Conservation (phyloP, 2,888 invertebrate genomes). For the Parasteatoda lunata region DNA sequence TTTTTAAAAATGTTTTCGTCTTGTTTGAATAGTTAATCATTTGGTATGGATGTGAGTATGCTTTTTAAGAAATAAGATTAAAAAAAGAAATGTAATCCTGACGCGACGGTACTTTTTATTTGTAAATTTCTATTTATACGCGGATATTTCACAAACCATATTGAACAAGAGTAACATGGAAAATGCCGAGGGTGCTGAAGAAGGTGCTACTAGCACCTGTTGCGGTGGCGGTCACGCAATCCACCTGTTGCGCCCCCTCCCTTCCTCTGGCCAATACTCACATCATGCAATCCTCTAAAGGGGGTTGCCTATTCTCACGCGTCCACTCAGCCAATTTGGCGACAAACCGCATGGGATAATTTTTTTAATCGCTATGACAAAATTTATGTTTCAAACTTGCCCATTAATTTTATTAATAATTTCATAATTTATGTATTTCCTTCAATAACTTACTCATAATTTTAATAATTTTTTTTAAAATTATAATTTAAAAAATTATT, state of each 20-base stretch:
- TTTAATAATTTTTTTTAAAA: too few relatives aligned
- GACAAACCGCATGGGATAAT: not conserved
- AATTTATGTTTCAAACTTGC: too few relatives aligned
- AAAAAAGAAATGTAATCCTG: too few relatives aligned
- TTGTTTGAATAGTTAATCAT: too few relatives aligned
- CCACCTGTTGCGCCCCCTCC: conserved; percentile 58
- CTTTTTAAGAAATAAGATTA: too few relatives aligned
- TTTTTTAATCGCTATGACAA: too few relatives aligned
- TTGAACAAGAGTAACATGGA: conserved; percentile 32
- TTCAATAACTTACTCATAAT: not conserved
- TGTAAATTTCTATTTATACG: too few relatives aligned
- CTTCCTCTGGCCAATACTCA: conserved; percentile 44
- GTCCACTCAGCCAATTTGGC: conserved; percentile 50
- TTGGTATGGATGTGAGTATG: too few relatives aligned
- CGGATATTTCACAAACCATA: conserved; percentile 15
- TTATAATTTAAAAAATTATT: too few relatives aligned
- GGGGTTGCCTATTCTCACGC: conserved; percentile 62
- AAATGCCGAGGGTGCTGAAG: conserved; percentile 20
- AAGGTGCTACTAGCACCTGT: conserved; percentile 59
- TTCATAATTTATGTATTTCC: not conserved
- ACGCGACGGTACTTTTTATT: too few relatives aligned
- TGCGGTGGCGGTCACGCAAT: conserved; percentile 63
- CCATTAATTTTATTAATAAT: too few relatives aligned
- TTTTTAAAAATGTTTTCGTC: too few relatives aligned
- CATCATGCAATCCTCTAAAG: conserved; percentile 45